Conservation (phyloP, 2,797 vertebrate species). For the Chloroceryle inda region DNA sequence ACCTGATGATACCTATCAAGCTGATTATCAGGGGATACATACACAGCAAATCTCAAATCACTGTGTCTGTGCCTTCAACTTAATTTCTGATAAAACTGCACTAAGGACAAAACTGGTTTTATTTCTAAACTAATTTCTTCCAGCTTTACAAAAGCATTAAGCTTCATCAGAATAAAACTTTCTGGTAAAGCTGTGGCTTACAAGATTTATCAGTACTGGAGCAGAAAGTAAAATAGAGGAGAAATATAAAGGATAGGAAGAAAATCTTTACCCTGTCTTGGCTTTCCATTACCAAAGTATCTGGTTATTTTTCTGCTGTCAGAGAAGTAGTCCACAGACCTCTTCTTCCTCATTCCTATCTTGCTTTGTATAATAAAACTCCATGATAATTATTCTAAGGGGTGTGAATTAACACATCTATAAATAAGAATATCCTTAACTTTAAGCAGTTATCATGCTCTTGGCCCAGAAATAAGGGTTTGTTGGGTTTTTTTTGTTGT, state of each 20-base stretch:
- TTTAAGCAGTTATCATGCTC: not conserved
- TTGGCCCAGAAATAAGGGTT: not conserved
- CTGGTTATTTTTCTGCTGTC: not conserved
- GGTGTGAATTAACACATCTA: not conserved
- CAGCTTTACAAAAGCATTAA: not conserved
- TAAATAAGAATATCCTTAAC: not conserved
- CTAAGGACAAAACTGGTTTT: not conserved
- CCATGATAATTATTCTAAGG: not conserved
- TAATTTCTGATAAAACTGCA: not conserved
- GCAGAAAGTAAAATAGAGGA: not conserved
- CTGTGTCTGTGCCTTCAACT: not conserved
- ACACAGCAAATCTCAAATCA: not conserved
- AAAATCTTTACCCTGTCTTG: not conserved
- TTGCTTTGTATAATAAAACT: not conserved
- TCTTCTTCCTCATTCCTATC: not conserved
- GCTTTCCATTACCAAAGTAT: not conserved
- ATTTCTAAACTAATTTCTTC: not conserved
- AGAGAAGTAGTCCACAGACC: not conserved
- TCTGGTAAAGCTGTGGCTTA: not conserved
- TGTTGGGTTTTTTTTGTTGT: no score
- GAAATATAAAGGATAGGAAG: not conserved
- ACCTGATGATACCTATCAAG: not conserved
- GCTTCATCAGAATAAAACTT: not conserved
- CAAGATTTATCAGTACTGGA: not conserved
- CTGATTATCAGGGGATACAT: not conserved